Evolutionary conservation across 2,888 invertebrate species (phyloP), one percentile per base, ranked within the genome.

Genomic region (Brachypalpus laphriformis): DNA sequence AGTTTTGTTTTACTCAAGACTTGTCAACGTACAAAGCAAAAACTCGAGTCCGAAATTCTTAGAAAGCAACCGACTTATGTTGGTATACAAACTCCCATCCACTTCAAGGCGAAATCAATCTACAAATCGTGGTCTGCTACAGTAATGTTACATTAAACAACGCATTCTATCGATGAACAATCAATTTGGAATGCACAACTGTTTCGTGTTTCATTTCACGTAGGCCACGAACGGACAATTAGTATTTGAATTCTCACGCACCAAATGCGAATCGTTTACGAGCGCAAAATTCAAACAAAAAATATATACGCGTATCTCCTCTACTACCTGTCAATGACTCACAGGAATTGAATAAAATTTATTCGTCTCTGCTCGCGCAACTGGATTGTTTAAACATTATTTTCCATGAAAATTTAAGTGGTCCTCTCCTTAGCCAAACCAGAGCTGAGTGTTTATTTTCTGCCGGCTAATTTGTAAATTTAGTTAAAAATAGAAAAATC

Each of bases 361-460:
- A 14, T 22, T 49, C 34, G 28, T 14, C 34, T 3, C 11, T 11
- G n/a, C n/a, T n/a, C n/a, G n/a, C n/a, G n/a, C n/a, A n/a, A 18
- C 11, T 63, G 11, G 37, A 37, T 37, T 37, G 37, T 51, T 51
- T 25, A 16, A 51, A 54, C 9, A 68, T 20, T 28, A 45, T 28
- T 59, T 51, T 77, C 68, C 76, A 68, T 76, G 76, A 66, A 68
- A 59, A 51, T 57, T 51, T 47, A 76, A 76, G 68, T 51, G 34
- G 47, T 51, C 28, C n/a, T 22, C 37, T 11, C 34, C 3, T 34
- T 25, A 2, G 25, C 7, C 9, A 11, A n/a, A n/a, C n/a, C 51
- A 20, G 9, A 22, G 40, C 47, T 37, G 57, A 37, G 68, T 76
- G 76, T 76, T 76, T 68, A 61, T 61, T 31, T 59, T 42, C 14